Evolutionary conservation across 1,140 invertebrate genomes (phyloP), one percentile per base, ranked within the genome.

Genomic region (Halotydeus destructor): DNA sequence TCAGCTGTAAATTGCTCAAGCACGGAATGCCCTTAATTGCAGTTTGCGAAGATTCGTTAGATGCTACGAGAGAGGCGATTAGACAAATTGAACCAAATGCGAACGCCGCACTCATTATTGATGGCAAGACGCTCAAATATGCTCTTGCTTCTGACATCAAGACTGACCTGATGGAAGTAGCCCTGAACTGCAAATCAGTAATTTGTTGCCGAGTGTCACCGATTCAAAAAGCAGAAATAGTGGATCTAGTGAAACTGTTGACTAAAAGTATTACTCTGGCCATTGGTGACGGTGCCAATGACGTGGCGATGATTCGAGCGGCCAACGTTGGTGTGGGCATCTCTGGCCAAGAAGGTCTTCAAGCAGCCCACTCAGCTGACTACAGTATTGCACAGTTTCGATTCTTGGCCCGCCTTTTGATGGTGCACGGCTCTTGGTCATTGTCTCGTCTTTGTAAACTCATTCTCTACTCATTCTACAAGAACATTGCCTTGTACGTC

Each of bases 351-450:
- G 94, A 99, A 65, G 93, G 93, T 21, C 63, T 97, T 35, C 93
- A 97, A 67, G 94, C 94, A 26, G 84, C 89, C 1, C 94, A 86
- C 62, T 88, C 91, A 24, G 93, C 88, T 8, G 94, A 99, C 62
- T 97, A 96, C 61, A 83, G 88, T 44, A 93, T 97, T 55, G 86
- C 79, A 40, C 72, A 96, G 71, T 98, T 99, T 66, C 75, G 84
- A 22, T 93, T 75, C 61, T 60, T 93, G 32, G 68, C 76, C 44
- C 71, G 83, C 46, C 65, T 99, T 24, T 62, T 99, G 26, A 72
- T 99, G 52, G 89, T 99, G 27, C 94, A 99, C 59, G 94, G 94
- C 33, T 83, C 89, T 16, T 99, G 91, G 91, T 98, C 93, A 63
- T 94, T 97, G 61, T 78, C 76, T 40, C 69, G 94, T 49, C 81